Evolutionary conservation across 2,888 invertebrate genomes (phyloP), one percentile per base, ranked within the genome.

Genomic region (Beris morrisii): DNA sequence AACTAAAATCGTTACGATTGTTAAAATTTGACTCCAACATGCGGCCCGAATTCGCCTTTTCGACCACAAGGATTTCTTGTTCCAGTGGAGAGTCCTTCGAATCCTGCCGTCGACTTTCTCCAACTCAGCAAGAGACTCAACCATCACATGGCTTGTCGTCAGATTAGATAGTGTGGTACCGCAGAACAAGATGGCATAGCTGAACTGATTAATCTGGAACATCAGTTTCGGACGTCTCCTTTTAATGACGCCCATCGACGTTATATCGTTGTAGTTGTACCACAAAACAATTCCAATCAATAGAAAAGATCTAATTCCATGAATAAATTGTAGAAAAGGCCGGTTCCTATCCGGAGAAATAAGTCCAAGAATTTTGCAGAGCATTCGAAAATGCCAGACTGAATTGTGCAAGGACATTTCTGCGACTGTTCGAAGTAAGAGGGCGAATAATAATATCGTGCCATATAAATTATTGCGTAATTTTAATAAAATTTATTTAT

Each of bases 141-240:
- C 13, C 13, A 61, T 50, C 15, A 6, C 3, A 4, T 13, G 11
- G 22, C 32, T 5, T 38, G 48, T 32, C 7, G 11, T 48, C 11
- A 61, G 15, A 48, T 61, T 61, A 5, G 59, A 32, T 5, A 50
- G n/a, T 61, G 50, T 50, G 46, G 31, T 45, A 38, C 59, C 59
- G 50, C 48, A 61, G 48, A 61, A 61, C 22, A 61, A 32, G 15
- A 61, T 2, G 11, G 4, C 46, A 45, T 50, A 61, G 28, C 59
- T 61, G 2, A 59, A 11, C 38, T 59, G 59, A 59, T 59, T 59
- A 13, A 59, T 59, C 13, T 38, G 32, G 48, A 31, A 59, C 59
- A 59, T 59, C 1, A 59, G 22, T 15, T 22, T 30, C 4, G 50
- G 4, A 13, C 59, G 50, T 4, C 13, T 12, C 13, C 4, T 28